A percentile compares a stretch with the other conserved stretches of the same genome.
Evolutionary conservation across 2,113 vertebrate genomes (phyloP).

Genomic region (Blennius ocellaris): DNA sequence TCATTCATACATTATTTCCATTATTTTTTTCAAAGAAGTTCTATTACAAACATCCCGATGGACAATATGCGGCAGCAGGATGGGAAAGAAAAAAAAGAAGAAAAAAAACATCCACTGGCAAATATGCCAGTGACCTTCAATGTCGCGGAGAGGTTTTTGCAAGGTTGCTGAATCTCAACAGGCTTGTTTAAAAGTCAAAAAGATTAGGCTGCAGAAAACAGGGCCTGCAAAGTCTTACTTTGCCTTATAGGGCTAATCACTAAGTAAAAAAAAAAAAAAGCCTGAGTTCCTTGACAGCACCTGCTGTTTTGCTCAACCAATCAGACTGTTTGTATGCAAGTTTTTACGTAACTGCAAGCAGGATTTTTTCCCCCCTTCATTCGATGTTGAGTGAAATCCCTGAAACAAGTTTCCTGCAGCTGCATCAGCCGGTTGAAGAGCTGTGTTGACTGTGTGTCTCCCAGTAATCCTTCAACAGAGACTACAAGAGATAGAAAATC

Average conservation of each 20-base stretch:
- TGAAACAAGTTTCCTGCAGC: slow-evolving; percentile 14
- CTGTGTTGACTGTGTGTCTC: slow-evolving; percentile 20
- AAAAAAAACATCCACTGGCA: slow-evolving; percentile 7
- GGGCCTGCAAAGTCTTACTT: no score
- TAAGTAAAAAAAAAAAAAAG: not conserved
- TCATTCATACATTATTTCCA: not conserved
- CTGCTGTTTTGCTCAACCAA: slow-evolving; percentile 16
- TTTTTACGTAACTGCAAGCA: slow-evolving; percentile 30
- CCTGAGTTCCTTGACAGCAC: not conserved
- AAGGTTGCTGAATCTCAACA: slow-evolving; percentile 33
- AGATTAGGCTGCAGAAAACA: slow-evolving; percentile 2
- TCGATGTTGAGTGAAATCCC: slow-evolving; percentile 28
- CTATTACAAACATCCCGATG: not conserved
- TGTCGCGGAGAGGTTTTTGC: slow-evolving; percentile 10
- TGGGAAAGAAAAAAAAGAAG: not conserved
- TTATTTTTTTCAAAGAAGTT: not conserved
- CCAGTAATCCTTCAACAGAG: slow-evolving; percentile 35
- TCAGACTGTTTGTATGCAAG: not conserved
- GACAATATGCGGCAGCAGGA: not conserved
- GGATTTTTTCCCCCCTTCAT: not conserved
- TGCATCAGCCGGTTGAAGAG: slow-evolving; percentile 17
- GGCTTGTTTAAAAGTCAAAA: slow-evolving; percentile 37
- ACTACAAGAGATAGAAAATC: slow-evolving; percentile 10
- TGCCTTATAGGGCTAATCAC: no score
- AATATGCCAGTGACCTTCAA: not conserved